Evolutionary conservation across 2,113 vertebrate species (phyloP).

Genomic region (Albula goreensis): DNA sequence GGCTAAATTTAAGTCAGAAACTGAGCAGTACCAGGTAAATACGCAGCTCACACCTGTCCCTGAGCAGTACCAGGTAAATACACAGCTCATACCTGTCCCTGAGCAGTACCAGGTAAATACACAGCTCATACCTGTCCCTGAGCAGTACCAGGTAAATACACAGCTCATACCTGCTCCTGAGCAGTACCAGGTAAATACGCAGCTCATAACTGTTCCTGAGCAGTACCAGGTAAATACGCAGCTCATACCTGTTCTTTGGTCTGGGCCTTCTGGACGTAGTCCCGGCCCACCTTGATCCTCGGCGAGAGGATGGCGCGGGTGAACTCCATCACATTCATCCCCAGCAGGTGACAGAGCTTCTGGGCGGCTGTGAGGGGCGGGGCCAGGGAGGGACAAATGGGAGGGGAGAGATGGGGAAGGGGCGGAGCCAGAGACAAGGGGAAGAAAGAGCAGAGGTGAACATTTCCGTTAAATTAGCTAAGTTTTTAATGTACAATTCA

Average conservation of each 20-base stretch:
- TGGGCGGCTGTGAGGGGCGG: constrained; percentile 79
- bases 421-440: not conserved
- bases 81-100: too few relatives aligned
- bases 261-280: constrained; percentile 98
- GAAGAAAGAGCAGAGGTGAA: not conserved
- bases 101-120: too few relatives aligned
- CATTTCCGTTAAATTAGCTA: too few relatives aligned
- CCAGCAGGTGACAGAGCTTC: constrained; percentile 95
- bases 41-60: too few relatives aligned
- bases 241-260: constrained; percentile 92
- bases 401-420: not conserved
- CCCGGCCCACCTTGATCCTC: constrained; percentile 94
- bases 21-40: too few relatives aligned
- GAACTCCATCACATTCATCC: constrained; percentile 97
- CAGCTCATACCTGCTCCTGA: too few relatives aligned
- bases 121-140: too few relatives aligned
- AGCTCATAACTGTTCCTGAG: not conserved
- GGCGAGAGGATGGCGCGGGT: constrained; percentile 95
- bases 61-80: too few relatives aligned
- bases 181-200: not conserved
- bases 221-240: not conserved
- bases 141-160: too few relatives aligned
- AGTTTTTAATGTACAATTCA: too few relatives aligned
- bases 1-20: too few relatives aligned
- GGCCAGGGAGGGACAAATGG: not conserved